Base-by-base conservation (phyloP, 2,888 invertebrate species). In the Eutolmus rufibarbis region DNA sequence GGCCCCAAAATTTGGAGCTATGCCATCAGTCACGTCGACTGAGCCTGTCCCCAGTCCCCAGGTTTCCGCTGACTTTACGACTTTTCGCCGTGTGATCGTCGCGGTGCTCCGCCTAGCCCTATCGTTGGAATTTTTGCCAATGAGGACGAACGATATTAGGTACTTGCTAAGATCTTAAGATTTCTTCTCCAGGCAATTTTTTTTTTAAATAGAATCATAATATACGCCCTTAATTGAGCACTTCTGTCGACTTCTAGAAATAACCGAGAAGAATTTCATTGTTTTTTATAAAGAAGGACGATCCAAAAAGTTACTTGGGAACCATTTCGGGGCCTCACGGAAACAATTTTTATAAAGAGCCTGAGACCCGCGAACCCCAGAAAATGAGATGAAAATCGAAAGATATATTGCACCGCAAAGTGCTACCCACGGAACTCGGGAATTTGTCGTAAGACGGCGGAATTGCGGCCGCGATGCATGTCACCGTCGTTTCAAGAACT, bases 1-100 rank as follows among this genome's bases (percentile, higher is more conserved):
- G 85, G 46, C 85, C 85, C 74, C 85, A 74, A 85, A 85, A 74
- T 74, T 85, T 23, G 31, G 46, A 43, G 74, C 43, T 46, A 40
- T 40, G 85, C 74, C 85, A 85, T 85, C 85, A 85, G 85, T 85
- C 85, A 85, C 85, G 85, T 85, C 46, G 28, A 14, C 74, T 8
- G 2, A 66, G 37, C 37, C 40, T 40, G 0, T 4, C 34, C 85
- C 9, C 74, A 14, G 16, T 12, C 74, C 28, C 46, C 7, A 28
- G 31, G n/a, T 74, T 85, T 43, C 0, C 74, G 85, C 85, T 85
- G 85, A 85, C 85, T 74, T 74, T 12, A 34, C 74, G 74, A 66
- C 82, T 82, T 66, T 82, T 82, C 82, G 46, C 51, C 31, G 82
- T 37, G 51, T 37, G 66, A 66, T 66, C 9, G 23, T 28, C 66